Base-by-base conservation (phyloP, 30 jellyfish, hydroid and myxozoan species). In the Catostylus mosaicus region DNA sequence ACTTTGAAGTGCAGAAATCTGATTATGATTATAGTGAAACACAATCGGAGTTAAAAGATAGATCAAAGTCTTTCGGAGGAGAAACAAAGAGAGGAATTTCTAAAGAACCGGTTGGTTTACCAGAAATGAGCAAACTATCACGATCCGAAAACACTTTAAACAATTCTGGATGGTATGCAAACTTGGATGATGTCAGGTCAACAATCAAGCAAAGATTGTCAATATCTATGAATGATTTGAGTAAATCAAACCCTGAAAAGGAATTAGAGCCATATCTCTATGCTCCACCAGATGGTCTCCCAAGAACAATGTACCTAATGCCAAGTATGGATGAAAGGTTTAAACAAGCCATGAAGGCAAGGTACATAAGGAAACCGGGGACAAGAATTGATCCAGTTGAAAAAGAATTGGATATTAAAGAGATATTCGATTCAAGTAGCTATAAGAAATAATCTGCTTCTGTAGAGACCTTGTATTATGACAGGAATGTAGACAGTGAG, bases 271-370 rank as follows among this genome's bases (percentile, higher is more conserved):
- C 90, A 18, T 87, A 33, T 78, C 38, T 87, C 73, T 72, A 66
- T 71, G 91, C 87, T 24, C 88, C 84, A 4, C 96, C 96, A 19
- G 96, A 87, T 87, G 96, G 96, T 33, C 59, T 81, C 24, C 96
- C 96, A 11, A 77, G 96, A 46, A 87, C 96, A 30, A 87, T 87
- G 96, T 87, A 36, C 38, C 11, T 65, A 40, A 52, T 87, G 84
- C 96, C 96, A 18, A 77, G 85, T 60, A 45, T 69, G 45, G 91
- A 87, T 1, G 84, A 77, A 11, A 46, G 80, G 37, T 87, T 87
- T 31, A 62, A 69, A 24, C 77, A 87, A 45, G 96, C 96, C 64
- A 77, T 56, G 84, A 38, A 38, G 20, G 96, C 96, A 59, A 56
- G 96, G 83, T 87, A 87, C 33, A 66, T 87, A 37, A 67, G 96